phyloP scores from a whole-genome alignment of 2,797 vertebrate genomes.

The Chiropotes sagulatus region DNA sequence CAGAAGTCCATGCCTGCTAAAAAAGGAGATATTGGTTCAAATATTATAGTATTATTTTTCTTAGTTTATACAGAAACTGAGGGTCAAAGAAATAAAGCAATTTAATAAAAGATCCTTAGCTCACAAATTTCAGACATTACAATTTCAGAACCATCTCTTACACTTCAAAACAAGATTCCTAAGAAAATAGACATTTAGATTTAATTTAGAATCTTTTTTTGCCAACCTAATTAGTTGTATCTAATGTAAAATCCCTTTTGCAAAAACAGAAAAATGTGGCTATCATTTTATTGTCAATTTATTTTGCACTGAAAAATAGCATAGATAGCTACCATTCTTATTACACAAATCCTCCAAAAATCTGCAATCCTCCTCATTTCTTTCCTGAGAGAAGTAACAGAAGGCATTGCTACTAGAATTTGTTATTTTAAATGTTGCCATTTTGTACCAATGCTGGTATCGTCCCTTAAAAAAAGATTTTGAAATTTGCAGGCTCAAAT shows the following conservation, averaged over 20 bases:
- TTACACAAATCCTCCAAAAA: neutral
- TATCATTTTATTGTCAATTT: neutral
- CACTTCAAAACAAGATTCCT: neutral
- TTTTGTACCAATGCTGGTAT: neutral
- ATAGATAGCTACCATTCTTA: neutral
- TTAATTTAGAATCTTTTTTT: neutral
- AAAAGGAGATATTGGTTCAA: neutral
- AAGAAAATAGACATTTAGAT: neutral
- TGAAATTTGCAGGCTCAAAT: neutral
- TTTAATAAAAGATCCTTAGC: neutral
- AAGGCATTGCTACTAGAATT: neutral
- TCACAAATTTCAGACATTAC: neutral
- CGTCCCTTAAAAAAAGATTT: neutral
- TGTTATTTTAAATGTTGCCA: slow-evolving; percentile 1
- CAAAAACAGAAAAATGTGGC: neutral
- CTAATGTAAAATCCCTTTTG: neutral
- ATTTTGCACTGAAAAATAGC: neutral
- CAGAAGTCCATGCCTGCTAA: neutral
- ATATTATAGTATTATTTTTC: neutral
- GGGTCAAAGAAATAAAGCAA: neutral
- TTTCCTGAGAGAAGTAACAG: neutral
- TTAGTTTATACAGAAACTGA: neutral
- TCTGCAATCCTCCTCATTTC: neutral
- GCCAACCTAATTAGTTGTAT: neutral
- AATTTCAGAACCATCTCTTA: neutral